phyloP scores from a whole-genome alignment of 2,888 invertebrate species.

The Sesia bembeciformis region DNA sequence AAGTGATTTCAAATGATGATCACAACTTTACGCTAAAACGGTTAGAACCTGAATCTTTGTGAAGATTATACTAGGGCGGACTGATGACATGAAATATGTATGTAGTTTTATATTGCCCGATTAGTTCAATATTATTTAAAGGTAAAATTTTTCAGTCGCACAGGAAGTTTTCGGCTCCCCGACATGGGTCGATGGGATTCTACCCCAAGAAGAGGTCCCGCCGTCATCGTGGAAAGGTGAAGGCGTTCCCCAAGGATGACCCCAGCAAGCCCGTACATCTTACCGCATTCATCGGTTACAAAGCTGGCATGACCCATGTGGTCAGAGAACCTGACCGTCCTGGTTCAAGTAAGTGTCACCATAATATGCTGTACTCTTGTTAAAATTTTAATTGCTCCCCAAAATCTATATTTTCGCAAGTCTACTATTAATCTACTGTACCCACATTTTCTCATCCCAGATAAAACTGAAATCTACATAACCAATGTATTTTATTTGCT shows the following conservation, averaged over 20 bases:
- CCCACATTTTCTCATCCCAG: too few species aligned
- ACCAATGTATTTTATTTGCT: too few species aligned
- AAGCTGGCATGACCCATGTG: slow-evolving; percentile 99
- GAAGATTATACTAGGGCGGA: slow-evolving; percentile 86
- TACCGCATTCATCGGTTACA: slow-evolving; percentile 98
- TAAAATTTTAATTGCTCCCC: too few species aligned
- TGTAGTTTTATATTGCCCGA: background rate
- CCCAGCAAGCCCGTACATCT: slow-evolving; percentile 96
- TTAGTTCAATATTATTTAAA: too few species aligned
- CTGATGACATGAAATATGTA: slow-evolving; percentile 64
- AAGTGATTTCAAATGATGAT: slow-evolving; percentile 74
- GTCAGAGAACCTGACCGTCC: slow-evolving; percentile 98
- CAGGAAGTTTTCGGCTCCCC: slow-evolving; percentile 99
- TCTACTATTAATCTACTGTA: too few species aligned
- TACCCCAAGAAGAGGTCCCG: slow-evolving; percentile 98
- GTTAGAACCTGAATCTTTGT: slow-evolving; percentile 80
- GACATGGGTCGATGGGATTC: slow-evolving; percentile 99
- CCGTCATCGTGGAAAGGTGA: slow-evolving; percentile 98
- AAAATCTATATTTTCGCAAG: too few species aligned
- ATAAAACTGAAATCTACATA: too few species aligned
- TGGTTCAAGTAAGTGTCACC: slow-evolving; percentile 91
- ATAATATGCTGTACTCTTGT: too few species aligned
- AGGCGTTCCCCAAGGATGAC: slow-evolving; percentile 99
- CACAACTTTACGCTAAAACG: slow-evolving; percentile 75
- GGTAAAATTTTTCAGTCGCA: slow-evolving; percentile 86